Evolutionary conservation across 1,140 invertebrate species (phyloP).

Genomic region (Coenobita brevimanus): DNA sequence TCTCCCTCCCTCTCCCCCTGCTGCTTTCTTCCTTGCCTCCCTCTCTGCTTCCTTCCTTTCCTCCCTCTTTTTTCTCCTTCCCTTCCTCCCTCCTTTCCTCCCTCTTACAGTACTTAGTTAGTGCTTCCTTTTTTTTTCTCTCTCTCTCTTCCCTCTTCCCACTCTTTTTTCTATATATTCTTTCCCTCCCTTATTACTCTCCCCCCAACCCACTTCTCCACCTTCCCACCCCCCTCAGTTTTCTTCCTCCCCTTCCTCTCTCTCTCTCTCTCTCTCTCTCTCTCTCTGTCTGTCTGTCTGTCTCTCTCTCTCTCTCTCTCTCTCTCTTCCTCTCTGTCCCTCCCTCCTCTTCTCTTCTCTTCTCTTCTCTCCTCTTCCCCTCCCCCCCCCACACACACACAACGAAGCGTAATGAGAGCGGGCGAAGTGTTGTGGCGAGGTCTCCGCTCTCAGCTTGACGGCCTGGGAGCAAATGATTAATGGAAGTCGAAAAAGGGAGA

Average conservation of each 20-base stretch:
- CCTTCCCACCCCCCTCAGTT: too few relatives aligned
- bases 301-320: neutral
- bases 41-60: too few relatives aligned
- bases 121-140: neutral
- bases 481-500: conserved; percentile 40
- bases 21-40: too few relatives aligned
- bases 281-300: conserved; percentile 14
- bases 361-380: neutral
- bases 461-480: conserved; percentile 64
- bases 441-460: conserved; percentile 51
- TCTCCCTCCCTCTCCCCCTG: too few relatives aligned
- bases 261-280: conserved; percentile 5
- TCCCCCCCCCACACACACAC: too few relatives aligned
- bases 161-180: neutral
- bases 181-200: neutral
- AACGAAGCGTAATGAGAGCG: too few relatives aligned
- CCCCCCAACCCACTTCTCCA: too few relatives aligned
- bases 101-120: neutral
- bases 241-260: too few relatives aligned
- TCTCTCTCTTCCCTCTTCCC: neutral
- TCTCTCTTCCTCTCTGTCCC: neutral
- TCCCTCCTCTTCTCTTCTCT: neutral
- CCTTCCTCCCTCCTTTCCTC: neutral
- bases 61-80: too few relatives aligned
- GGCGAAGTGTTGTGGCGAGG: conserved; percentile 14